Evolutionary conservation across 1,140 invertebrate genomes (phyloP).

Genomic region (Megathymus violae): DNA sequence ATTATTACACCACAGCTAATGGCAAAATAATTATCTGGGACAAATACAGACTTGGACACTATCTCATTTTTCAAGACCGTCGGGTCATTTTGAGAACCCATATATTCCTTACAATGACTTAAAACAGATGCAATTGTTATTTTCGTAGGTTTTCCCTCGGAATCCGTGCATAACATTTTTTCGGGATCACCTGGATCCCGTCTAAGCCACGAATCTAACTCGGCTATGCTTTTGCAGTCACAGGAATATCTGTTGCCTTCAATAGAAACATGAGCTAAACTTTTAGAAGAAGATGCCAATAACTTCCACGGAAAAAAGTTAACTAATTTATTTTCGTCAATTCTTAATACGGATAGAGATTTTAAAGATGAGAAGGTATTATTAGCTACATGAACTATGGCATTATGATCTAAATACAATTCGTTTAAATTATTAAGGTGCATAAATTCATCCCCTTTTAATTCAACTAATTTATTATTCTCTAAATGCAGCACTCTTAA

Average conservation of each 20-base stretch:
- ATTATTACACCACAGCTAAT: slow-evolving; percentile 89
- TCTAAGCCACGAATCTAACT: slow-evolving; percentile 87
- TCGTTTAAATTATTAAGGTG: slow-evolving; percentile 90
- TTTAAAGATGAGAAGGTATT: slow-evolving; percentile 90
- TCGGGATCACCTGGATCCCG: slow-evolving; percentile 85
- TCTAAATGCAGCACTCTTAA: slow-evolving; percentile 92
- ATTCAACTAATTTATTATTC: slow-evolving; percentile 89
- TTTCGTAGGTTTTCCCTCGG: slow-evolving; percentile 77
- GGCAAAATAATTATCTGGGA: slow-evolving; percentile 87
- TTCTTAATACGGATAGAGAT: slow-evolving; percentile 89
- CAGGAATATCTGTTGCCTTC: slow-evolving; percentile 90
- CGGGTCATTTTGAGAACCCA: slow-evolving; percentile 86
- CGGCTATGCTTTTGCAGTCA: slow-evolving; percentile 87
- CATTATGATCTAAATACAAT: slow-evolving; percentile 93
- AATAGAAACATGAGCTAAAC: slow-evolving; percentile 85
- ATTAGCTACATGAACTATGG: slow-evolving; percentile 89
- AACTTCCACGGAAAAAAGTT: slow-evolving; percentile 91
- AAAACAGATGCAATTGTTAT: slow-evolving; percentile 86
- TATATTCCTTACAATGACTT: slow-evolving; percentile 85
- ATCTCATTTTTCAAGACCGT: slow-evolving; percentile 86
- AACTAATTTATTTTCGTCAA: slow-evolving; percentile 91
- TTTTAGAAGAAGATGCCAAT: slow-evolving; percentile 83
- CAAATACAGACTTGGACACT: slow-evolving; percentile 81
- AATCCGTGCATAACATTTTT: slow-evolving; percentile 85
- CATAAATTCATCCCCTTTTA: slow-evolving; percentile 91